phyloP scores from a whole-genome alignment of 2,888 invertebrate genomes.

The Morpho achilles region DNA sequence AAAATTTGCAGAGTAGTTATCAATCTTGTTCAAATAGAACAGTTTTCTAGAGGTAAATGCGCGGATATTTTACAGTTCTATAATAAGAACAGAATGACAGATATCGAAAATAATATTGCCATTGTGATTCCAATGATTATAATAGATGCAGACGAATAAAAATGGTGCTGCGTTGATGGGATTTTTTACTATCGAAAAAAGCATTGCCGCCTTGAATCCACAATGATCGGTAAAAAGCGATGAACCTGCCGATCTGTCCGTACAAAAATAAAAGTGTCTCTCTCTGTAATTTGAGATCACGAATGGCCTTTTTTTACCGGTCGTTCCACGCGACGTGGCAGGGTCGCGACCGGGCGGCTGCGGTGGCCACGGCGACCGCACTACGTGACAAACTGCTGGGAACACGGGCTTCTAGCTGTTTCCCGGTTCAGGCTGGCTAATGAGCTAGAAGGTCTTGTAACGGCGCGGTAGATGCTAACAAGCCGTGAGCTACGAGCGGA shows the following conservation, averaged over 20 bases:
- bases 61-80: no score
- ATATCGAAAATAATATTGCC: no score
- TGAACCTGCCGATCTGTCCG: conserved; percentile 52
- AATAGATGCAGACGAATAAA: conserved; percentile 1
- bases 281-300: conserved; percentile 57
- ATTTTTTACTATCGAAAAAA: conserved; percentile 9
- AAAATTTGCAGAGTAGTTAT: no score
- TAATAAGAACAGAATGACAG: no score
- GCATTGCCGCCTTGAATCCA: conserved; percentile 22
- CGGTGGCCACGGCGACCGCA: conserved; percentile 36
- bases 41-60: no score
- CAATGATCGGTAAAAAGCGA: conserved; percentile 28
- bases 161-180: neutral
- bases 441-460: conserved; percentile 18
- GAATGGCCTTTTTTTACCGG: conserved; percentile 40
- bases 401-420: conserved; percentile 44
- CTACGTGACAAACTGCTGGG: conserved; percentile 59
- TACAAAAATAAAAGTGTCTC: conserved; percentile 48
- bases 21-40: no score
- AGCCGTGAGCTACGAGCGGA: conserved; percentile 1
- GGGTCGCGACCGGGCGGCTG: conserved; percentile 53
- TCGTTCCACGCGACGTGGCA: conserved; percentile 52
- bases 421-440: conserved; percentile 38
- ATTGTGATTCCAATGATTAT: neutral
- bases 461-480: conserved; percentile 20